Conservation (phyloP, 2,113 vertebrate species). For the Chelonoidis abingdonii region DNA sequence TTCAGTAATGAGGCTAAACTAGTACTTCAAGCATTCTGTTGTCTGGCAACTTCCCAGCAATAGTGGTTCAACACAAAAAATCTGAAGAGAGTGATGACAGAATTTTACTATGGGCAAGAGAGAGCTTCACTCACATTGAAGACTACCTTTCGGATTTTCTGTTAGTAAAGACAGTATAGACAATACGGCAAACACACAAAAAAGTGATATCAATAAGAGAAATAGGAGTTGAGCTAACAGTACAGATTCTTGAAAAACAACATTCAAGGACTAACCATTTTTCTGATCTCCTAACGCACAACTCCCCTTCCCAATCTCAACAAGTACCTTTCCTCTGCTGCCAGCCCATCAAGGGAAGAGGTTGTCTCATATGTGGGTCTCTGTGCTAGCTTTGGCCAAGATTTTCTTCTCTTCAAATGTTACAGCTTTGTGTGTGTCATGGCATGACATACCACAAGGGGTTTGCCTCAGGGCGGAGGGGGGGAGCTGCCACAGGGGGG, state of each 20-base stretch:
- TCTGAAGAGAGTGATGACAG: not conserved
- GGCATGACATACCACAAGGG: not conserved
- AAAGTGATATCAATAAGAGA: not conserved
- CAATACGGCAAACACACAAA: not conserved
- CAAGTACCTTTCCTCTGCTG: not conserved
- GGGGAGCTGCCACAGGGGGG: too few relatives aligned
- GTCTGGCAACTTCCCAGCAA: conserved; percentile 5
- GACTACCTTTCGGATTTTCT: not conserved
- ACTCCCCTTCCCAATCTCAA: not conserved
- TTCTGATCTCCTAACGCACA: not conserved
- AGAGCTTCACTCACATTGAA: not conserved
- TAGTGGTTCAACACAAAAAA: not conserved
- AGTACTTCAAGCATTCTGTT: not conserved
- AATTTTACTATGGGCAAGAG: not conserved
- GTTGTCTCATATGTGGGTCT: not conserved
- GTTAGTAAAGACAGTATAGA: not conserved
- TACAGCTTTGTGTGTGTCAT: not conserved
- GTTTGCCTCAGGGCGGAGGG: too few relatives aligned
- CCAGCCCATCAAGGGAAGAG: not conserved
- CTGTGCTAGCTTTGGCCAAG: not conserved
- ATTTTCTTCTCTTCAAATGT: not conserved
- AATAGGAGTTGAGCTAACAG: not conserved
- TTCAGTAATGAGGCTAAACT: not conserved
- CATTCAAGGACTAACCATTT: not conserved
- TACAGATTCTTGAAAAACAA: conserved; percentile 13